Conservation (phyloP, 2,888 invertebrate genomes). For the Julus scanicus region DNA sequence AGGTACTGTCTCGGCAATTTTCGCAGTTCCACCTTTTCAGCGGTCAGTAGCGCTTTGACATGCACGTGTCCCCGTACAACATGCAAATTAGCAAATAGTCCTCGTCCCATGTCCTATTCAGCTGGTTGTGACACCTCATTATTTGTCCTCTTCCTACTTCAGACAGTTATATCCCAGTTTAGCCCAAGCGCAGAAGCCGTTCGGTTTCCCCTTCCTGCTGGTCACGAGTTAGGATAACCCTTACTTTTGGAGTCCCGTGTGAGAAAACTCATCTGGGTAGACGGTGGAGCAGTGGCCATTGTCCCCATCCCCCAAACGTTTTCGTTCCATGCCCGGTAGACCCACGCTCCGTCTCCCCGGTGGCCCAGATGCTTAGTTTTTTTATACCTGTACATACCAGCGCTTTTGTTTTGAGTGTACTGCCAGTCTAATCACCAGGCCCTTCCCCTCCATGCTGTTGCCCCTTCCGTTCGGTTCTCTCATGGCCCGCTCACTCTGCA, state of each 20-base stretch:
- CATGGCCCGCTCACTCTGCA: conserved; percentile 43
- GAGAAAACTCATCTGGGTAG: neutral
- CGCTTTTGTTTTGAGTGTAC: conserved; percentile 41
- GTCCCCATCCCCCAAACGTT: neutral
- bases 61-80: too few relatives aligned
- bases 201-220: neutral
- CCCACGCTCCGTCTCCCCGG: neutral
- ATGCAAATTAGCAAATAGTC: neutral
- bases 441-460: conserved; percentile 17
- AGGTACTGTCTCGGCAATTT: neutral
- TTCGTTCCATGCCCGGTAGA: neutral
- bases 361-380: conserved; percentile 39
- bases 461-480: neutral
- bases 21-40: neutral
- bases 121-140: conserved; percentile 1
- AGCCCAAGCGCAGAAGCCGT: neutral
- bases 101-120: neutral
- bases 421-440: conserved; percentile 46
- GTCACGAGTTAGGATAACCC: neutral
- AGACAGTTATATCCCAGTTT: neutral
- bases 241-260: neutral
- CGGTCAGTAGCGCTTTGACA: neutral
- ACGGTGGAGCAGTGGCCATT: conserved; percentile 49
- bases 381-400: conserved; percentile 49
- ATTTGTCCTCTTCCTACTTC: neutral